Conservation (phyloP, 1,140 invertebrate genomes). For the Drosophila pandora region DNA sequence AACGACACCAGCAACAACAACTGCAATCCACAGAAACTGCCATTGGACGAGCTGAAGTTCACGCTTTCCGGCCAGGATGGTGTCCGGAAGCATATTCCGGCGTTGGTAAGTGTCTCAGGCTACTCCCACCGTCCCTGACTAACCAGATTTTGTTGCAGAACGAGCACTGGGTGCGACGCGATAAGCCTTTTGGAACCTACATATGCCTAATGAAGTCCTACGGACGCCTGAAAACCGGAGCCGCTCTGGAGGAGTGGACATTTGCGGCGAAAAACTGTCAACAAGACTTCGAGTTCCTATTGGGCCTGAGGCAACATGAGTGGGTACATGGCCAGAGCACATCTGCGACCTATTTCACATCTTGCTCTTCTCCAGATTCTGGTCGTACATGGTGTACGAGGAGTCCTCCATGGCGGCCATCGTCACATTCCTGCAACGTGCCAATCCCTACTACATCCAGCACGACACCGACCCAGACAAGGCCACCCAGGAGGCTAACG, state of each 20-base stretch:
- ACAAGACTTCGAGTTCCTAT: slow-evolving; percentile 69
- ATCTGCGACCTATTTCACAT: too few relatives aligned
- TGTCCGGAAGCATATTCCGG: slow-evolving; percentile 44
- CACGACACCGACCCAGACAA: slow-evolving; percentile 65
- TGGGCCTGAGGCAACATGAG: slow-evolving; percentile 67
- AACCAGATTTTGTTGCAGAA: slow-evolving; percentile 25
- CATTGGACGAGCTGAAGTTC: slow-evolving; percentile 53
- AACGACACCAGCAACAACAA: slow-evolving; percentile 56
- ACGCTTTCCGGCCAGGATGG: slow-evolving; percentile 45
- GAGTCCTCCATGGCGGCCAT: slow-evolving; percentile 87
- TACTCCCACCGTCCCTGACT: neutral
- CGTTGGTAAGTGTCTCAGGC: slow-evolving; percentile 40
- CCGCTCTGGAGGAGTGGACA: slow-evolving; percentile 73
- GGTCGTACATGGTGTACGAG: slow-evolving; percentile 91
- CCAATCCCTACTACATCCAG: slow-evolving; percentile 88
- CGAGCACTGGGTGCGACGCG: slow-evolving; percentile 52
- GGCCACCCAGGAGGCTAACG: slow-evolving; percentile 45
- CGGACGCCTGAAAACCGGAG: slow-evolving; percentile 54
- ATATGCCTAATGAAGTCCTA: slow-evolving; percentile 57
- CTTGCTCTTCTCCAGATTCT: slow-evolving; percentile 82
- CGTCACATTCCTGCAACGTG: slow-evolving; percentile 89
- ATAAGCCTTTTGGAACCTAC: slow-evolving; percentile 64
- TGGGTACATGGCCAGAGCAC: slow-evolving; percentile 17
- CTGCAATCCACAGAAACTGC: slow-evolving; percentile 57
- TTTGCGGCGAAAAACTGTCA: slow-evolving; percentile 56